A percentile compares a stretch with the other conserved stretches of the same genome.
Conservation (phyloP, 2,797 vertebrate genomes). For the Cuculus canorus region DNA sequence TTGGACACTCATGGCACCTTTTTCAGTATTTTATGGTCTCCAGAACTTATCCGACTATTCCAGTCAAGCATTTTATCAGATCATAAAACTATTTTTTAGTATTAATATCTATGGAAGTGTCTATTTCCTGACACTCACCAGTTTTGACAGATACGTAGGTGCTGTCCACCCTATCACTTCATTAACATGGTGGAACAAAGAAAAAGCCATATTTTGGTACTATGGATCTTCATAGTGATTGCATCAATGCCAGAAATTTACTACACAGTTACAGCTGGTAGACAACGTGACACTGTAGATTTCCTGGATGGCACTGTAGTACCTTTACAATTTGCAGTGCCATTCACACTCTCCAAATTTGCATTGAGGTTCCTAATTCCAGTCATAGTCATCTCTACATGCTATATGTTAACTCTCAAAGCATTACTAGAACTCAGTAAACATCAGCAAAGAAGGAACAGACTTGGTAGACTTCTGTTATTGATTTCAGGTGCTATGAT, state of each 20-base stretch:
- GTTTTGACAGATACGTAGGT: constrained; percentile 81
- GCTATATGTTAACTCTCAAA: constrained; percentile 74
- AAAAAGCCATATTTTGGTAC: constrained; percentile 76
- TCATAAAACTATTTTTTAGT: constrained; percentile 80
- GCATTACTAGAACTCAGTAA: constrained; percentile 67
- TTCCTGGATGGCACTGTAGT: constrained; percentile 69
- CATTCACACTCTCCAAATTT: constrained; percentile 70
- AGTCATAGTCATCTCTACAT: constrained; percentile 72
- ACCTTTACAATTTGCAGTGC: constrained; percentile 63
- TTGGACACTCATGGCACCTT: constrained; percentile 82
- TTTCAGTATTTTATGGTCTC: constrained; percentile 77
- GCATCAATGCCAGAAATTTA: constrained; percentile 76
- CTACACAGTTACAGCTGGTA: constrained; percentile 43
- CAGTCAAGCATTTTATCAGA: constrained; percentile 73
- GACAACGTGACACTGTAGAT: background rate
- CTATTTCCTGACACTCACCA: constrained; percentile 83
- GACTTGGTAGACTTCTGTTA: constrained; percentile 73
- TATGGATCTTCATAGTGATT: constrained; percentile 74
- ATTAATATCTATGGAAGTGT: constrained; percentile 84
- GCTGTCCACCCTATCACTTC: constrained; percentile 82
- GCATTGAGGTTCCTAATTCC: constrained; percentile 79
- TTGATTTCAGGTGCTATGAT: constrained; percentile 79
- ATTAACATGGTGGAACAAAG: constrained; percentile 80
- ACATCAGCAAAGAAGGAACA: constrained; percentile 42
- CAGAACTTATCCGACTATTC: constrained; percentile 41